Evolutionary conservation across 2,113 vertebrate species (phyloP).

Genomic region (Martes martes): DNA sequence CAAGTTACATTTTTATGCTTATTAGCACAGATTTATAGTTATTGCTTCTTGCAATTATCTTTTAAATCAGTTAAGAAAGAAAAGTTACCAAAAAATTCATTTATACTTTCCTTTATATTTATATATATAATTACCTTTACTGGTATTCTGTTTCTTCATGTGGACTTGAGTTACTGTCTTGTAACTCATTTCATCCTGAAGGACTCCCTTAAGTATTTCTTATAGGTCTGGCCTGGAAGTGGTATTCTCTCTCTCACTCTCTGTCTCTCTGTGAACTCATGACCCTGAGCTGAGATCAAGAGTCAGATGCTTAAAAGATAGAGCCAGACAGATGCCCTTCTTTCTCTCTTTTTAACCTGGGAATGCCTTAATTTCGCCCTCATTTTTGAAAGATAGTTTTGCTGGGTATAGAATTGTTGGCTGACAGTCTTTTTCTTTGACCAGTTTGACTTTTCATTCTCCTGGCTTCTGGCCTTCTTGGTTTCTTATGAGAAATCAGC

Average conservation of each 20-base stretch:
- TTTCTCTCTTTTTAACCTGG: not conserved
- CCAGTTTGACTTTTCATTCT: not conserved
- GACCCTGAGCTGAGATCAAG: not conserved
- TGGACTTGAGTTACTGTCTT: not conserved
- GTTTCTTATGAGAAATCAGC: not conserved
- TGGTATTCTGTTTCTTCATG: not conserved
- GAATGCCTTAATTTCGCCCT: not conserved
- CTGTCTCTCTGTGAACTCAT: not conserved
- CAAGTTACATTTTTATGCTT: not conserved
- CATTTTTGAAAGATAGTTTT: not conserved
- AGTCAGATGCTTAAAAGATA: not conserved
- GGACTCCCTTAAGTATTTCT: not conserved
- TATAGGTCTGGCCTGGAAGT: not conserved
- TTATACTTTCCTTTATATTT: not conserved
- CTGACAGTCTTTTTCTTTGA: not conserved
- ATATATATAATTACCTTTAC: not conserved
- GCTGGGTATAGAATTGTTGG: not conserved
- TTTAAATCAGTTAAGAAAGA: not conserved
- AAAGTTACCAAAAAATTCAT: not conserved
- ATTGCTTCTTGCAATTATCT: not conserved
- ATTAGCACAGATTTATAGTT: not conserved
- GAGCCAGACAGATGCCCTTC: not conserved
- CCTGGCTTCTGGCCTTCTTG: not conserved
- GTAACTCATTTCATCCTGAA: not conserved
- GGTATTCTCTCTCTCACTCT: not conserved